Evolutionary conservation across 2,113 vertebrate genomes (phyloP), one percentile per base, ranked within the genome.

Genomic region (Pelodiscus sinensis): DNA sequence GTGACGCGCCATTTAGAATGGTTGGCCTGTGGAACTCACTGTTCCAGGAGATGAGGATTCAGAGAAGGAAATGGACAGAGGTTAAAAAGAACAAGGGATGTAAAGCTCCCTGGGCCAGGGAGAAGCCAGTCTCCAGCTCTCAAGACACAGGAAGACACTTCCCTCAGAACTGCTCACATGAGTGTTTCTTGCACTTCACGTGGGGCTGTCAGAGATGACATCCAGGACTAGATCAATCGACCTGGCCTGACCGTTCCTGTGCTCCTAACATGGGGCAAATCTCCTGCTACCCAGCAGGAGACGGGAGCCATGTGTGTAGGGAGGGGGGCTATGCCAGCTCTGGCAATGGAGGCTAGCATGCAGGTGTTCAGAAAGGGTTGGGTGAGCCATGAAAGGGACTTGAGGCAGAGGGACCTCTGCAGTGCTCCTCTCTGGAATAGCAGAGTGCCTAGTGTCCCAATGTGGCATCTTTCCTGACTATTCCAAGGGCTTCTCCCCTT

Each of bases 371-470:
- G 22, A 50, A 75, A 50, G 38, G 21, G 21, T 38, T 75, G 38
- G 22, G 25, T 38, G 71, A 10, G 35, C 38, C 71, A 75, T 8
- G 38, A 44, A 50, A 21, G 24, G 73, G 73, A 27, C 22, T 14
- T 54, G 10, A 25, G 12, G 38, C 73, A 77, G 73, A 50, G 38
- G 91, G 80, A 82, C 0, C 0, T 50, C 19, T 1, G 58, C 31
- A 51, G 1, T 1, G 52, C 57, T 27, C 4, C 29, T 52, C 31
- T 57, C 0, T 2, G 19, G 35, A 80, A 16, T 38, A 19, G n/a
- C 2, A 87, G 85, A 79, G 71, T 38, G 11, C 15, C 73, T 6
- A 1, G 71, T 85, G n/a, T 35, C 27, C 19, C 58, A 79, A 0
- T 24, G 50, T 25, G 8, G 62, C 31, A 25, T 52, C 57, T 84